Base-by-base conservation (phyloP, 2,113 vertebrate species). In the Serranochromis macrocephalus region DNA sequence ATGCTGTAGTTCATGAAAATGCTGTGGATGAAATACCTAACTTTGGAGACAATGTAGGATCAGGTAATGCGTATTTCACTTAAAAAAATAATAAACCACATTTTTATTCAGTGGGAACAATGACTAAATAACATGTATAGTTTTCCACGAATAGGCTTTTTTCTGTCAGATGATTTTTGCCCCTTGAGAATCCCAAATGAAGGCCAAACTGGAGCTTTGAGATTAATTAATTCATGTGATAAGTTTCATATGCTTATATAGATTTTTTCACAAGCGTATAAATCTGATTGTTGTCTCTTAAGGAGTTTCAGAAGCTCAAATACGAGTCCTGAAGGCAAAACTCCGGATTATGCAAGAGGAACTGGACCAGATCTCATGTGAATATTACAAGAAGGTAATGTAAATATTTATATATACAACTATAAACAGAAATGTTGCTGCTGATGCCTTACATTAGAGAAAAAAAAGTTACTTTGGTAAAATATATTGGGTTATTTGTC, bases 291-390 rank as follows among this genome's bases (percentile, higher is more conserved):
- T 81, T 19, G 24, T 83, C 88, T 36, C 10, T 51, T 24, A 5
- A 94, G 83, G 85, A 7, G 94, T 95, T 87, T 91, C 97, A 97
- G 98, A 98, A 89, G 96, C 97, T 91, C 97, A 98, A 90, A 96
- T 97, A 82, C 96, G 97, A 86, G 97, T 98, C 94, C 92, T 99
- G 68, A 99, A 98, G 92, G 98, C 98, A 91, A 99, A 98, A 91
- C 94, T 99, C 57, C 96, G 91, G 83, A 97, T 99, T 82, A 96
- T 94, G 73, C 97, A 98, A 83, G 98, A 98, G 73, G 98, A 99
- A 86, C 82, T 99, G 92, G 97, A 98, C 92, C 97, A 91, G 16
- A 40, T 97, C 51, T 94, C 96, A 7, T 90, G 94, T 91, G 97
- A 99, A 86, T 98, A 94, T 93, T 97, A 94, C 88, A 98, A 96